Evolutionary conservation across 2,113 vertebrate species (phyloP).

Genomic region (Oryctolagus cuniculus): mOryCun1.1 NC_091443.1:7444501-7445000

Average conservation of each 20-base stretch:
- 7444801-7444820: constrained; percentile 80
- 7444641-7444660: not conserved
- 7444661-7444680: not conserved
- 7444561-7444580: not conserved
- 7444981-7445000: constrained; percentile 85
- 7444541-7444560: not conserved
- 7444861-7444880: constrained; percentile 86
- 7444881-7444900: constrained; percentile 73
- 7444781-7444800: not conserved
- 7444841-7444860: constrained; percentile 87
- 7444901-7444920: constrained; percentile 83
- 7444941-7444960: constrained; percentile 86
- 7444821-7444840: constrained; percentile 85
- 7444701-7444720: not conserved
- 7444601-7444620: not conserved
- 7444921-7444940: constrained; percentile 86
- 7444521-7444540: not conserved
- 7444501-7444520: not conserved
- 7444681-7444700: not conserved
- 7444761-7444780: not conserved
- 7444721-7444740: not conserved
- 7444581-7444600: not conserved
- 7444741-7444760: not conserved
- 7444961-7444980: constrained; percentile 76
- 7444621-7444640: not conserved